Conservation (phyloP, 2,888 invertebrate genomes). For the Agrotis puta region DNA sequence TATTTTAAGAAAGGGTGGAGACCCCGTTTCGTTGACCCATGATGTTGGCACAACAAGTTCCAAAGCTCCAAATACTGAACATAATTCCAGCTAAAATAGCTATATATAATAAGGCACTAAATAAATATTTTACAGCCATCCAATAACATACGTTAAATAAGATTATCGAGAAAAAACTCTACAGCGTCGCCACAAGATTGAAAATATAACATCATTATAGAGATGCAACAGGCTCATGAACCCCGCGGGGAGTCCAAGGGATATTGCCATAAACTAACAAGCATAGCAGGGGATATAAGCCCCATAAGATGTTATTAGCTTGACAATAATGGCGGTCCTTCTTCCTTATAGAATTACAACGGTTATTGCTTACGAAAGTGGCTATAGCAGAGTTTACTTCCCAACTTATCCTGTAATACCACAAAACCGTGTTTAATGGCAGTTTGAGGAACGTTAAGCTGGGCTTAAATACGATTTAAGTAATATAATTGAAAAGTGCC, state of each 20-base stretch:
- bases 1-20: not conserved
- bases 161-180: not conserved
- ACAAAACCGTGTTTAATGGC: constrained; percentile 16
- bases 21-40: not conserved
- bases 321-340: constrained; percentile 16
- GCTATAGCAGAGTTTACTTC: not conserved
- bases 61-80: no score
- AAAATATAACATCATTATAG: constrained; percentile 42
- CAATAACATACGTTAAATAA: constrained; percentile 11
- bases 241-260: constrained; percentile 32
- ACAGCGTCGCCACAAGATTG: constrained; percentile 30
- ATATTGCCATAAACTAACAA: constrained; percentile 42
- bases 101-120: not conserved
- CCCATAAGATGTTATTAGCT: constrained; percentile 51
- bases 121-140: not conserved
- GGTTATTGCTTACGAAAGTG: not conserved
- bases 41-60: no score
- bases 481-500: constrained; percentile 41
- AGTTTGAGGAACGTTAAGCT: constrained; percentile 19
- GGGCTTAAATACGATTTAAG: constrained; percentile 20
- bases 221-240: constrained; percentile 38
- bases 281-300: constrained; percentile 43
- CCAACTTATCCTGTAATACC: constrained; percentile 10
- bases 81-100: no score
- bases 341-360: constrained; percentile 38